Evolutionary conservation across 2,888 invertebrate genomes (phyloP).

Genomic region (Drosophila kokeensis): DNA sequence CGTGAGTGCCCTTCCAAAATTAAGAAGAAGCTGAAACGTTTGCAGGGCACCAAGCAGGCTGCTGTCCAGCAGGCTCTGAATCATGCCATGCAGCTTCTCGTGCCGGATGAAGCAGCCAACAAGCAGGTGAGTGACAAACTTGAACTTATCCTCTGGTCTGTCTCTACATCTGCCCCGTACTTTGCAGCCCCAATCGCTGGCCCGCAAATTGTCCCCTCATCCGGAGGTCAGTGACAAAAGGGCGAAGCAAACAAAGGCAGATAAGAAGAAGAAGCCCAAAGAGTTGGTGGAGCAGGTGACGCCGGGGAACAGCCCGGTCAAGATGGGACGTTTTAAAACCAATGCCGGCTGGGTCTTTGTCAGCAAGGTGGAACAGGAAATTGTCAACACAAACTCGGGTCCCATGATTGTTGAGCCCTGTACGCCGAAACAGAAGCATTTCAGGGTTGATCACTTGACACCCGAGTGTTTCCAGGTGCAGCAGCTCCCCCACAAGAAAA

Average conservation of each 20-base stretch:
- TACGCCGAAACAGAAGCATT: slow-evolving; percentile 72
- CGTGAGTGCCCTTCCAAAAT: neutral
- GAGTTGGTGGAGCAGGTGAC: slow-evolving; percentile 14
- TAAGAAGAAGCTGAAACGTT: slow-evolving; percentile 63
- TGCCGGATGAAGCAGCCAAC: slow-evolving; percentile 9
- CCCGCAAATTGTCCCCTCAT: slow-evolving; percentile 57
- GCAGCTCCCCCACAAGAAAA: slow-evolving; percentile 2
- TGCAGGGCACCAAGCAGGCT: slow-evolving; percentile 56
- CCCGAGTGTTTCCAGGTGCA: slow-evolving; percentile 51
- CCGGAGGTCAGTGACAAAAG: slow-evolving; percentile 13
- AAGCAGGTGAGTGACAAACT: slow-evolving; percentile 28
- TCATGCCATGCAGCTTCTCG: slow-evolving; percentile 48
- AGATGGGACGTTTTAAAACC: slow-evolving; percentile 58
- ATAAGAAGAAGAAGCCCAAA: slow-evolving; percentile 8
- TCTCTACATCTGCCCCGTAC: neutral
- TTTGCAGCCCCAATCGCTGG: slow-evolving; percentile 47
- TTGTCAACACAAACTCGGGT: slow-evolving; percentile 73
- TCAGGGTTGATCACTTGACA: slow-evolving; percentile 74
- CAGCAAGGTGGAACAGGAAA: slow-evolving; percentile 30
- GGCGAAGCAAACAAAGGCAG: neutral
- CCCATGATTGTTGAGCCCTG: slow-evolving; percentile 77
- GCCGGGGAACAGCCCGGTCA: slow-evolving; percentile 60
- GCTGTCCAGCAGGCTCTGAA: slow-evolving; percentile 50
- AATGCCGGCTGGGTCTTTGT: slow-evolving; percentile 65
- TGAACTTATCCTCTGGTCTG: neutral